Conservation (phyloP, 2,113 vertebrate species). For the Mesoclemmys tuberculata region DNA sequence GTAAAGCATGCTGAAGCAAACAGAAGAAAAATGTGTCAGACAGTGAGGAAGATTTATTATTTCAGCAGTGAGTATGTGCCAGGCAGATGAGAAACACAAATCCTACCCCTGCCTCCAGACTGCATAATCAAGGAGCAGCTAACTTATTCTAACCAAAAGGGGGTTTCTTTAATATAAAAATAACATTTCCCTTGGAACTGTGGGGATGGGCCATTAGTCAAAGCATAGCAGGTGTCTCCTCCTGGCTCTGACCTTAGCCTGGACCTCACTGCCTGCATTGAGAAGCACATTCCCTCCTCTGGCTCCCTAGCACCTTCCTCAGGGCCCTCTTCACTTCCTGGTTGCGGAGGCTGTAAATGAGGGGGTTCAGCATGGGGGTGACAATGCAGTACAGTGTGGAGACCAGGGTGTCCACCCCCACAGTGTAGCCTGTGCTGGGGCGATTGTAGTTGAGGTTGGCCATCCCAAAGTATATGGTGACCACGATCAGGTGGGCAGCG, state of each 20-base stretch:
- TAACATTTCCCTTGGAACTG: not conserved
- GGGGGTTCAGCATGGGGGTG: slow-evolving; percentile 45
- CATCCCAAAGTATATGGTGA: not conserved
- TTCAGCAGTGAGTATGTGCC: too few relatives aligned
- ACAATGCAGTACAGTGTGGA: not conserved
- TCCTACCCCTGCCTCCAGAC: too few relatives aligned
- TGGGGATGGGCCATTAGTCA: not conserved
- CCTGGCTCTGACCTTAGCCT: not conserved
- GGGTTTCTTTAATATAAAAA: too few relatives aligned
- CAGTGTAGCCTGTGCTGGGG: not conserved
- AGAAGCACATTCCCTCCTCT: not conserved
- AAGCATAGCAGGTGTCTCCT: not conserved
- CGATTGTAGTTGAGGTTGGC: slow-evolving; percentile 48
- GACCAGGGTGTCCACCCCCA: fast-evolving
- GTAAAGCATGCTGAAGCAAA: too few relatives aligned
- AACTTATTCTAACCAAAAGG: too few relatives aligned
- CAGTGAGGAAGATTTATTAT: too few relatives aligned
- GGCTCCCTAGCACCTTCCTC: fast-evolving
- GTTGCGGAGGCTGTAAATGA: slow-evolving; percentile 56
- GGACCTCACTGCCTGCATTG: not conserved
- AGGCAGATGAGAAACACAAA: too few relatives aligned
- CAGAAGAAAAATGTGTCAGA: too few relatives aligned
- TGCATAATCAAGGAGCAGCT: too few relatives aligned
- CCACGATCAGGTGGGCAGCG: slow-evolving; percentile 19
- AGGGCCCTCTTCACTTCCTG: slow-evolving; percentile 14